Evolutionary conservation across 2,888 invertebrate genomes (phyloP).

Genomic region (Myathropa florea): DNA sequence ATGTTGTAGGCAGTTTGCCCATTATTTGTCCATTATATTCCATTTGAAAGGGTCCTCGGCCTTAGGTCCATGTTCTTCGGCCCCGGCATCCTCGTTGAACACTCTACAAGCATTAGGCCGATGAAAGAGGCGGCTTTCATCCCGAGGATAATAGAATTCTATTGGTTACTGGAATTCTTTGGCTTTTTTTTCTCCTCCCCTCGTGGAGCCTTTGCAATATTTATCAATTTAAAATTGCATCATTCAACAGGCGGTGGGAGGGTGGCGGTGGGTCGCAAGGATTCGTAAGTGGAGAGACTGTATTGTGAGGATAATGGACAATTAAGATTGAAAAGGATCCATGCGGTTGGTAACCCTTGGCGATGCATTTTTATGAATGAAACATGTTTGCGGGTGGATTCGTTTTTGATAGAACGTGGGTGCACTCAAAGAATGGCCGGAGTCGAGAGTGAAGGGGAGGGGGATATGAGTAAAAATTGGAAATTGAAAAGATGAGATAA

Average conservation of each 20-base stretch:
- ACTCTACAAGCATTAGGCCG: conserved; percentile 65
- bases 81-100: conserved; percentile 40
- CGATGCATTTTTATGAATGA: conserved; percentile 51
- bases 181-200: not conserved
- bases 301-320: conserved; percentile 62
- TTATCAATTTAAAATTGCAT: conserved; percentile 70
- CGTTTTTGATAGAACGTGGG: not conserved
- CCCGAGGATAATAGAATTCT: conserved; percentile 54
- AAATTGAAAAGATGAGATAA: not conserved
- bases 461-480: not conserved
- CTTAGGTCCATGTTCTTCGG: conserved; percentile 52
- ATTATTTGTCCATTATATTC: conserved; percentile 69
- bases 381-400: not conserved
- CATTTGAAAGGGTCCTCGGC: conserved; percentile 62
- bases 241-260: not conserved
- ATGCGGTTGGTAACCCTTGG: conserved; percentile 30
- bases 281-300: conserved; percentile 43
- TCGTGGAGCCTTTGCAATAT: conserved; percentile 44
- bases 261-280: conserved; percentile 19
- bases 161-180: conserved; percentile 43
- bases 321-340: conserved; percentile 51
- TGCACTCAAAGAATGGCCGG: not conserved
- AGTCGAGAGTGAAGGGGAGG: not conserved
- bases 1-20: conserved; percentile 70
- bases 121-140: conserved; percentile 59